Conservation (phyloP, 1,140 invertebrate genomes). For the Apis cerana region DNA sequence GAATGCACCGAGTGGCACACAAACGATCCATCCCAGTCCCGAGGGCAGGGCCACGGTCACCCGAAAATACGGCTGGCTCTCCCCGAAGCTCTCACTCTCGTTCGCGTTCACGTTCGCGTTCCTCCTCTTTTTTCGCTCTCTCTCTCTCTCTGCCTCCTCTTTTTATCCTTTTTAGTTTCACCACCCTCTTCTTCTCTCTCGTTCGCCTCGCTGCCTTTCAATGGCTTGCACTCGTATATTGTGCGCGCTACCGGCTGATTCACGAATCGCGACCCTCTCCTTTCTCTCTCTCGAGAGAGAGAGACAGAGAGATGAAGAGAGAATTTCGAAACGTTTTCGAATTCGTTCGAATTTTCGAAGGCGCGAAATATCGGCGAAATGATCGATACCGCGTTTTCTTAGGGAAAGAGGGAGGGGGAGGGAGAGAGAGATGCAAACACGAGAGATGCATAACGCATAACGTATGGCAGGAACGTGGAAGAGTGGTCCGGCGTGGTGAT, state of each 20-base stretch:
- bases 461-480: slow-evolving; percentile 63
- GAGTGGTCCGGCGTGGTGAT: slow-evolving; percentile 66
- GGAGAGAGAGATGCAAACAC: not conserved
- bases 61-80: slow-evolving; percentile 72
- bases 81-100: slow-evolving; percentile 55
- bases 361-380: too few relatives aligned
- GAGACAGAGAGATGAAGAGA: not conserved
- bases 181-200: slow-evolving; percentile 28
- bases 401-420: not conserved
- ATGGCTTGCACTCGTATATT: slow-evolving; percentile 50
- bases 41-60: slow-evolving; percentile 78
- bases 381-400: not conserved
- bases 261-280: slow-evolving; percentile 32
- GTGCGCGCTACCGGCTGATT: slow-evolving; percentile 52
- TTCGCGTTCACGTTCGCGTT: slow-evolving; percentile 23
- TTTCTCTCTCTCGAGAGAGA: not conserved
- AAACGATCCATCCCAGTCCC: slow-evolving; percentile 58
- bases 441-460: too few relatives aligned
- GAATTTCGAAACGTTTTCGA: too few relatives aligned
- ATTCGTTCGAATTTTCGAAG: too few relatives aligned
- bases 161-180: slow-evolving; percentile 48
- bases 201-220: slow-evolving; percentile 58
- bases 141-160: slow-evolving; percentile 26
- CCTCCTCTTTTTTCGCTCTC: slow-evolving; percentile 17
- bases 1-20: slow-evolving; percentile 69